Base-by-base conservation (phyloP, 2,888 invertebrate genomes). In the Silvanus unidentatus region DNA sequence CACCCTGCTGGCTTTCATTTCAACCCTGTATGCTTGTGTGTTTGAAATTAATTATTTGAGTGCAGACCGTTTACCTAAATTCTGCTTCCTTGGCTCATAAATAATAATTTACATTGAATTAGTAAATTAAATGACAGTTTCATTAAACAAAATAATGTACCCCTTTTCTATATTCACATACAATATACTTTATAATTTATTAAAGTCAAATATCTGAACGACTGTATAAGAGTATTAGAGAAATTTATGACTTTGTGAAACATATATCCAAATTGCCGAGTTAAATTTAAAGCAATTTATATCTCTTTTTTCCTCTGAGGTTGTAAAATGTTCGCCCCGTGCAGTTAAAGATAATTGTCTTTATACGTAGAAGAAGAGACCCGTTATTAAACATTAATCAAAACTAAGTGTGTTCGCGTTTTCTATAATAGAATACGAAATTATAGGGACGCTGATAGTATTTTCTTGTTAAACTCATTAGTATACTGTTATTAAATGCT, bases 281-380 rank as follows among this genome's bases (percentile, higher is more conserved):
- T 53, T 53, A 53, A 61, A 59, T 61, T 64, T 58, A 54, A 48
- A 50, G 52, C 57, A 57, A 56, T 59, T 58, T 60, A 59, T 62
- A 57, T 55, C 50, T 50, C 49, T 57, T 54, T 57, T 57, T 44
- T 43, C 48, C 22, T n/a, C 4, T 22, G 43, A 44, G 48, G 58
- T 57, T 60, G 57, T 58, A 60, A 62, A 62, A 60, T 55, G 59
- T 61, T 62, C 55, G 52, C 54, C 52, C 47, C 53, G 59, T 22
- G 22, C 62, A 62, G 58, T 62, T 61, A 57, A 60, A 64, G 63
- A 63, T 63, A 63, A 64, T 63, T 64, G 63, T 64, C 64, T 64
- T 49, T 54, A 48, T 54, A 55, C 50, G 54, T 22, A 22, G 3
- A 22, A 22, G 22, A 58, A 48, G 60, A 57, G 52, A 54, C 49